These are phyloP conservation scores for Entomobrya multifasciata DNA, from an alignment of 2,888 invertebrate genomes.

Conservation along the genomic window DNA sequence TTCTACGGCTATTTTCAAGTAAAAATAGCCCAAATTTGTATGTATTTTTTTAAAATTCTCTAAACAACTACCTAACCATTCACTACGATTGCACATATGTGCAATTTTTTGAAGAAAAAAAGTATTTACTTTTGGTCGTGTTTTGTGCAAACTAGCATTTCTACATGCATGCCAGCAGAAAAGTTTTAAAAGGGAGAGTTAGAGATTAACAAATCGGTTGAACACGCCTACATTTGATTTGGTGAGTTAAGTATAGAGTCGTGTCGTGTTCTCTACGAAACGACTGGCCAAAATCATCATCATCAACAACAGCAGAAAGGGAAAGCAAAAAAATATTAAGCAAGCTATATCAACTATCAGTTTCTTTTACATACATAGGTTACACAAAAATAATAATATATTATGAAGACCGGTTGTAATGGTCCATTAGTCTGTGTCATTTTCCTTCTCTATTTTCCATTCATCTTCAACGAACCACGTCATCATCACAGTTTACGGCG, in stretches of 20 bases:
- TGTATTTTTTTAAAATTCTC: no score
- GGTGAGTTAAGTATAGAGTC: neutral
- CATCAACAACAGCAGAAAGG: neutral
- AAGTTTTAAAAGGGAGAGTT: neutral
- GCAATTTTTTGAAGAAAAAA: no score
- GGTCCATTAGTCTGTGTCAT: constrained; percentile 69
- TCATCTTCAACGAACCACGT: constrained; percentile 54
- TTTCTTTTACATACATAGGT: neutral
- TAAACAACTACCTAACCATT: no score
- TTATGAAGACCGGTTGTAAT: constrained; percentile 36
- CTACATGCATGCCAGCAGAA: neutral
- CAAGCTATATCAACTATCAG: neutral
- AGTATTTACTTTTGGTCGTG: no score
- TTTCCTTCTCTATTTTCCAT: constrained; percentile 62
- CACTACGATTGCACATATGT: no score
- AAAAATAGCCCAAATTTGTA: no score
- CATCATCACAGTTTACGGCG: constrained; percentile 4
- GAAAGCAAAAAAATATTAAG: neutral
- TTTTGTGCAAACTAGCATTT: no score
- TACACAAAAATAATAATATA: neutral
- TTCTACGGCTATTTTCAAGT: neutral
- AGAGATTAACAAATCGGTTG: neutral
- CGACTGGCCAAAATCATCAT: no score
- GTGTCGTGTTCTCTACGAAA: neutral
- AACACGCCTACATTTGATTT: neutral